Percentiles rank a stretch among this genome's conserved stretches.
Conservation (phyloP, 2,888 invertebrate species). For the Sphaerophoria taeniata region DNA sequence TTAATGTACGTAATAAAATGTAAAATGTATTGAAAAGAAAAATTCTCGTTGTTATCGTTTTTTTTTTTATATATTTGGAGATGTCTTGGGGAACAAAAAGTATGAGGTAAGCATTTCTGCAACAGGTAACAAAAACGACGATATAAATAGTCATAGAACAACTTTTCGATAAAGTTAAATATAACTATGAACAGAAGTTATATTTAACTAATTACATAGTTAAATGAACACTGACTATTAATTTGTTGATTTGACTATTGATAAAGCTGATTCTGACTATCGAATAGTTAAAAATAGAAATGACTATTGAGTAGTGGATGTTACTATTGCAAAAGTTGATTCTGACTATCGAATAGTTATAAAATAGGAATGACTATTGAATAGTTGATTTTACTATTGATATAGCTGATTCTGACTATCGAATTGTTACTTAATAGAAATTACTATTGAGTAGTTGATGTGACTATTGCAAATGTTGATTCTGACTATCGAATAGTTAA, state of each 20-base stretch:
- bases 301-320: background rate
- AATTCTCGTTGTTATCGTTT: background rate
- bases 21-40: background rate
- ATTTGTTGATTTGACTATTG: background rate
- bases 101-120: background rate
- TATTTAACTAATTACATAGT: slow-evolving; percentile 1
- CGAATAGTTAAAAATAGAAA: background rate
- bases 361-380: background rate
- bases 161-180: background rate
- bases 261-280: background rate
- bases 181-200: background rate
- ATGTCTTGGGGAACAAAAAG: background rate
- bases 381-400: background rate
- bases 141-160: background rate
- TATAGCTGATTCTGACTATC: too few relatives aligned
- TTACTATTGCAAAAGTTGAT: too few relatives aligned
- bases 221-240: slow-evolving; percentile 7
- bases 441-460: too few relatives aligned
- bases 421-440: too few relatives aligned
- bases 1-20: background rate
- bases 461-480: too few relatives aligned
- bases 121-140: background rate
- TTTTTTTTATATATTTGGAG: background rate
- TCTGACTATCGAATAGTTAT: background rate
- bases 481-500: too few relatives aligned